Evolutionary conservation across 2,888 invertebrate genomes (phyloP).

Genomic region (Eumerus sabulonum): DNA sequence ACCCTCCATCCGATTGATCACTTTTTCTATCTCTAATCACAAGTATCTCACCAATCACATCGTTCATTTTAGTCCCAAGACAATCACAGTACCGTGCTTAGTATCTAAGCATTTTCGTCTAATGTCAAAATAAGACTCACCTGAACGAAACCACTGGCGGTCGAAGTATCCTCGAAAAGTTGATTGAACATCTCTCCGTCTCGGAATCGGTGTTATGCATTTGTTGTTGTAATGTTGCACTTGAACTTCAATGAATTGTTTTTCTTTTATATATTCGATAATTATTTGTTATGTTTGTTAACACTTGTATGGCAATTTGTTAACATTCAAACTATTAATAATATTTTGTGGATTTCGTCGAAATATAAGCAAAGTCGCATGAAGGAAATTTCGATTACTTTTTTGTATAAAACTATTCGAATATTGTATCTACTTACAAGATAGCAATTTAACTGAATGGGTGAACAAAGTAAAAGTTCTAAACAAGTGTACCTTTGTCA

Average conservation of each 20-base stretch:
- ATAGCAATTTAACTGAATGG: conserved; percentile 23
- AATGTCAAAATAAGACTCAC: conserved; percentile 22
- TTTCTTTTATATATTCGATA: neutral
- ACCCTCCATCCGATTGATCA: too few relatives aligned
- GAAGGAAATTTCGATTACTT: neutral
- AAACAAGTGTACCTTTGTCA: conserved; percentile 2
- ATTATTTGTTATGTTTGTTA: conserved; percentile 18
- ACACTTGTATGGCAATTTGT: conserved; percentile 21
- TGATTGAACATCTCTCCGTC: conserved; percentile 45
- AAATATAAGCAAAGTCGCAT: conserved; percentile 1
- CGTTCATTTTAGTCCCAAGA: conserved; percentile 8
- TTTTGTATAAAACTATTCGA: conserved; percentile 29
- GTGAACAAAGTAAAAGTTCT: neutral
- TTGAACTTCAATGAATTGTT: conserved; percentile 30
- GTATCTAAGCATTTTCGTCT: too few relatives aligned
- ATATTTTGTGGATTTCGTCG: neutral
- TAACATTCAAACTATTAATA: conserved; percentile 35
- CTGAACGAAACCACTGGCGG: conserved; percentile 52
- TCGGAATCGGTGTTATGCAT: conserved; percentile 25
- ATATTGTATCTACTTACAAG: conserved; percentile 9
- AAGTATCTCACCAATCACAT: too few relatives aligned
- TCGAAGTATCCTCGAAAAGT: conserved; percentile 40
- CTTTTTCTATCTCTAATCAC: too few relatives aligned
- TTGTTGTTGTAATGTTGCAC: conserved; percentile 26
- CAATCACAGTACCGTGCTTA: neutral